Base-by-base conservation (phyloP, 1,140 invertebrate species). In the Cyclargus thomasi region DNA sequence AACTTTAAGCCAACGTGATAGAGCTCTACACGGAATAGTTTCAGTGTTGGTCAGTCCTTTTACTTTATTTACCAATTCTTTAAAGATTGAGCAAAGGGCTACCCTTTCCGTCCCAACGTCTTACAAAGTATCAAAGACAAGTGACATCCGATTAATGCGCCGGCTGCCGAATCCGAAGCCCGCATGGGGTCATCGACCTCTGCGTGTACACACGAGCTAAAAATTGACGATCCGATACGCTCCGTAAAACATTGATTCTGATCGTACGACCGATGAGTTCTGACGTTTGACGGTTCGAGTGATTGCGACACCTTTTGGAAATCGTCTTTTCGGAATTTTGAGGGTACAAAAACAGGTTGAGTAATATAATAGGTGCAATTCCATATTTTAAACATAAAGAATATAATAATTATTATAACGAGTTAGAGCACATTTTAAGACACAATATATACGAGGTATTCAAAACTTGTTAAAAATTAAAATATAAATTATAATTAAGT, bases 121-220 rank as follows among this genome's bases (percentile, higher is more conserved):
- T 74, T 69, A 67, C 65, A 22, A 62, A 70, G 72, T 70, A 73
- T 69, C 72, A 74, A 71, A 78, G 76, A 77, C 75, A 81, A 80
- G 75, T 76, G 79, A 80, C 78, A 74, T 79, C 75, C 79, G 83
- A 88, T 88, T 86, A 85, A 86, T 82, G 83, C 72, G 72, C 21
- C 73, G 75, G 78, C 77, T 82, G 78, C 82, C 78, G 74, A 86
- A 85, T 87, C 86, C 69, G 79, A 80, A 73, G 76, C 77, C 81
- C 79, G 82, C 81, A 83, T 82, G 67, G 67, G 84, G 81, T 86
- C 85, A 67, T 7, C 67, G 82, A 85, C 83, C 83, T 76, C 65
- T 74, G 55, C 69, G 75, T 71, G 74, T 76, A 71, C 77, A 80
- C 77, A 80, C 73, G 67, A 63, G 72, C 69, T 75, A 73, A 74